Base-by-base conservation (phyloP, 1,140 invertebrate species). In the Heterodera carotae region DNA sequence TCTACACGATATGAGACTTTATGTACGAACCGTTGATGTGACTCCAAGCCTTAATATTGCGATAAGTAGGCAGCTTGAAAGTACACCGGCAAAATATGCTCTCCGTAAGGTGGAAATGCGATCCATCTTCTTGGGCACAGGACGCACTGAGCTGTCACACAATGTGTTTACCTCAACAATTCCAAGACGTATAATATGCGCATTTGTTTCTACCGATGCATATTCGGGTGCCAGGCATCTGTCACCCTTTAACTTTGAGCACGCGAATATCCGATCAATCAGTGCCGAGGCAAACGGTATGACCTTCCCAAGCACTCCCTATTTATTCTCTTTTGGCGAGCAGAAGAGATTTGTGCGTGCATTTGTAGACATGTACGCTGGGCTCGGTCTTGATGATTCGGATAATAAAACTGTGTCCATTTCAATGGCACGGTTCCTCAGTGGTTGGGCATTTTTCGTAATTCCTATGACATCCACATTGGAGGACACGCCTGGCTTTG, bases 401-500 rank as follows among this genome's bases (percentile, higher is more conserved):
- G 75, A 75, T 4, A 83, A 82, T n/a, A 48, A 29, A n/a, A 79
- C 77, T 12, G 29, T 29, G 6, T 67, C 67, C n/a, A 79, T 79
- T n/a, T 71, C 12, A 2, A 75, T 81, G 60, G n/a, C 67, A 22
- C 18, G 72, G 29, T 79, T 69, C 39, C 15, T 29, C 12, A 64
- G 25, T 25, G 81, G 81, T 0, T 79, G 77, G 77, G 81, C 70
- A 31, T 68, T 79, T 59, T 79, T 79, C 36, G 79, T 81, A 34
- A 72, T 79, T 10, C 60, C 78, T 1, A 27, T 79, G 25, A 48
- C 78, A 8, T 77, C 76, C 2, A 76, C 79, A 25, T n/a, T 48
- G 2, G 80, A 73, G 10, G 79, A 79, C 29, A 31, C n/a, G 3
- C 60, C 43, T 6, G 78, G 78, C 2, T 75, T 79, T 34, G 78